Evolutionary conservation across 2,888 invertebrate species (phyloP).

Genomic region (Amblyjoppa proteus): DNA sequence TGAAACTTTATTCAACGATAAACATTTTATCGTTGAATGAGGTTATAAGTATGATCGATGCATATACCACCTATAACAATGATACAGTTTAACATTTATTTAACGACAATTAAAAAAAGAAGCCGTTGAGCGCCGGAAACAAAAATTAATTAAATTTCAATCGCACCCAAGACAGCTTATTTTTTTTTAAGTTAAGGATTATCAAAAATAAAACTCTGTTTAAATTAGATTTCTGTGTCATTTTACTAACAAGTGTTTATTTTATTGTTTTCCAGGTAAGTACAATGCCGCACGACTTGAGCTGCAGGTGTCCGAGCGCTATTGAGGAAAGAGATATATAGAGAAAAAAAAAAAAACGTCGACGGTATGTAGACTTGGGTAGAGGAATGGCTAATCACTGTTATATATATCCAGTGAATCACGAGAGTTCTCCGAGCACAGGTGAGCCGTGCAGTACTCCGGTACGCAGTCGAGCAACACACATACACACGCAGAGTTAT

Average conservation of each 20-base stretch:
- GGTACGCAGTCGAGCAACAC: not conserved
- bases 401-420: constrained; percentile 57
- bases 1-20: not conserved
- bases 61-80: not conserved
- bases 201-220: not conserved
- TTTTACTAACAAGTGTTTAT: constrained; percentile 41
- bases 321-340: constrained; percentile 46
- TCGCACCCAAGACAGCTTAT: not conserved
- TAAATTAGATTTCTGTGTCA: not conserved
- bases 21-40: not conserved
- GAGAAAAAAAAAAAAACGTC: constrained; percentile 34
- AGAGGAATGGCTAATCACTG: constrained; percentile 54
- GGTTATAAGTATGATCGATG: not conserved
- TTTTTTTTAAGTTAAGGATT: not conserved
- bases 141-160: not conserved
- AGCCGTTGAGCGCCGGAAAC: not conserved
- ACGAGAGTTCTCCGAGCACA: constrained; percentile 30
- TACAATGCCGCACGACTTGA: constrained; percentile 62
- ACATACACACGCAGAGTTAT: constrained; percentile 7
- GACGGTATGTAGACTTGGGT: constrained; percentile 56
- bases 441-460: constrained; percentile 38
- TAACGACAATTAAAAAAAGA: no score
- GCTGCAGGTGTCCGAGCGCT: constrained; percentile 47
- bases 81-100: not conserved
- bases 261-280: constrained; percentile 78